Base-by-base conservation (phyloP, 2,888 invertebrate species). In the Drosophila flavopinicola region DNA sequence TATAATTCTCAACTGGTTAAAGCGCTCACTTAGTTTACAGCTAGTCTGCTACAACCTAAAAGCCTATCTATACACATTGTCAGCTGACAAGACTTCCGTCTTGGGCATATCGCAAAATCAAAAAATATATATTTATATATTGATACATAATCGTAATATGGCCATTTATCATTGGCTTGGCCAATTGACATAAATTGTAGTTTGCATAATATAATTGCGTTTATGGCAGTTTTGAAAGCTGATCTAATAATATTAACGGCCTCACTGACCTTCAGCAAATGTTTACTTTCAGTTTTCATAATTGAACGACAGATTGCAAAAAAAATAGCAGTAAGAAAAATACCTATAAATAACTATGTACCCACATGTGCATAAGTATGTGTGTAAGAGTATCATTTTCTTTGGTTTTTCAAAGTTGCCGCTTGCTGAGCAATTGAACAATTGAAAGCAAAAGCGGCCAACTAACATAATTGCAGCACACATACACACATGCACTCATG, bases 401-500 rank as follows among this genome's bases (percentile, higher is more conserved):
- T 76, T 72, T 76, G 71, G 64, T 70, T 86, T 84, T 86, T 80
- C 77, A 70, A 60, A 49, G 53, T 45, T 59, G 45, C 59, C 48
- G 60, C 48, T 48, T 23, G 63, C 48, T 15, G 29, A 51, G 58
- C 76, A 60, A 58, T 73, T 65, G 64, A 68, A 64, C 75, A 87
- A 85, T 83, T 82, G 85, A 85, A 83, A 84, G 85, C 80, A 84
- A 83, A 80, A 86, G 71, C 85, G 85, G 61, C 70, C 87, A 84
- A 84, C 86, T 80, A 80, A 79, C 80, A 85, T 86, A 86, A 82
- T 86, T 86, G 85, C 82, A 72, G 63, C 47, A 59, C 58, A 71
- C 61, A 68, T 42, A 67, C 39, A 58, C 67, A 42, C 58, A 72
- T 52, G 54, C 44, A 42, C 42, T 32, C 27, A 10, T 42, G 20